These are phyloP conservation scores for Nyctereutes procyonoides DNA, from an alignment of 2,113 vertebrate genomes.

Conservation along the genomic window DNA sequence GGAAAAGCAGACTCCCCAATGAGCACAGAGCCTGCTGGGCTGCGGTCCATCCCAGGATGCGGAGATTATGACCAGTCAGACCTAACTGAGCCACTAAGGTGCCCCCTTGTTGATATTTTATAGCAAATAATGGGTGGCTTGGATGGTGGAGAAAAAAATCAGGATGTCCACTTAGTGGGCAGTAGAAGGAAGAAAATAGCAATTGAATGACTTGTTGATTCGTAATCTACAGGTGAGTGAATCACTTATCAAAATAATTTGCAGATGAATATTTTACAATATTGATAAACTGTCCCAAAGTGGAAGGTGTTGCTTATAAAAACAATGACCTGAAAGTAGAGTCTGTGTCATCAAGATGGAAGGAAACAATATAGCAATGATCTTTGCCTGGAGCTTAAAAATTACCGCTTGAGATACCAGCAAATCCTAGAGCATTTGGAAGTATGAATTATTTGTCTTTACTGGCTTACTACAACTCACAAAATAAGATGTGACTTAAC, in stretches of 20 bases:
- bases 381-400: not conserved
- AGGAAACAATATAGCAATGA: not conserved
- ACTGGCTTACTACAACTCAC: not conserved
- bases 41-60: not conserved
- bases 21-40: not conserved
- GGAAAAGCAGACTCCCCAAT: not conserved
- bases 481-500: not conserved
- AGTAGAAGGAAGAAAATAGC: not conserved
- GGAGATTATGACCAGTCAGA: not conserved
- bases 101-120: not conserved
- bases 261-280: conserved; percentile 26
- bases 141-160: not conserved
- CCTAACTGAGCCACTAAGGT: not conserved
- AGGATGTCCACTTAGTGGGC: not conserved
- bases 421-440: not conserved
- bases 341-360: not conserved
- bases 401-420: not conserved
- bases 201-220: not conserved
- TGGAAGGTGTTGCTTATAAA: not conserved
- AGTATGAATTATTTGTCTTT: not conserved
- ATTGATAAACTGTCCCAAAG: not conserved
- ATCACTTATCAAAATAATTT: not conserved
- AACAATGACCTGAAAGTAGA: not conserved
- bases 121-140: conserved; percentile 19
- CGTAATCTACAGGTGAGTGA: not conserved